Evolutionary conservation across 2,113 vertebrate genomes (phyloP), one percentile per base, ranked within the genome.

Genomic region (Apteryx mantelli): DNA sequence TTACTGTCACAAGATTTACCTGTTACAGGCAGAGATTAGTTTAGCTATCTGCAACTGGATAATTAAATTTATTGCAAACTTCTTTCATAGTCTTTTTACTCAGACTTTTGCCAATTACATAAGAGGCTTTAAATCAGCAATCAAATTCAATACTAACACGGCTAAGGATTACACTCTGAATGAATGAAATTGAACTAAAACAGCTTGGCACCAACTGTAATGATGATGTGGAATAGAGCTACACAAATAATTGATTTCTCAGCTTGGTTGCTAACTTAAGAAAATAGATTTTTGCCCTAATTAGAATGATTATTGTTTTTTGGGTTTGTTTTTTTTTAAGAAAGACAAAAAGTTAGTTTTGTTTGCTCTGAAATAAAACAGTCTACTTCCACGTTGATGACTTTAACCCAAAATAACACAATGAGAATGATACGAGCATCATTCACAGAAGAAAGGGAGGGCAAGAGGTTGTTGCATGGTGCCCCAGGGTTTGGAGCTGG

Each of bases 71-170:
- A 83, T 81, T 91, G 64, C 36, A 85, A 88, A 42, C 13, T 80
- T 82, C 64, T 38, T 13, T 64, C 21, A 40, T 1, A 86, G 34
- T 4, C 9, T 70, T 94, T 81, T 88, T 68, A 46, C 30, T 71
- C 69, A 64, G 40, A 63, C 30, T 81, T 88, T 65, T 63, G 17
- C 46, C 25, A 44, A 11, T 81, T 77, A 86, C 40, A 50, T n/a
- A 86, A 86, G 36, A 86, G 52, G 28, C 13, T 96, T 83, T 75
- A 80, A 81, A 74, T n/a, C 69, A 86, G 50, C 64, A 63, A 40
- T 40, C 53, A 88, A 76, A 60, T 28, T 78, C 19, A 42, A 92
- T n/a, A 64, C 11, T 71, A 82, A 71, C 5, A 7, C 13, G 22
- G 20, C 17, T 80, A 90, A 52, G 60, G 63, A 53, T 52, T 63